Evolutionary conservation across 2,797 vertebrate species (phyloP), one percentile per base, ranked within the genome.

Genomic region (Thunnus albacares): DNA sequence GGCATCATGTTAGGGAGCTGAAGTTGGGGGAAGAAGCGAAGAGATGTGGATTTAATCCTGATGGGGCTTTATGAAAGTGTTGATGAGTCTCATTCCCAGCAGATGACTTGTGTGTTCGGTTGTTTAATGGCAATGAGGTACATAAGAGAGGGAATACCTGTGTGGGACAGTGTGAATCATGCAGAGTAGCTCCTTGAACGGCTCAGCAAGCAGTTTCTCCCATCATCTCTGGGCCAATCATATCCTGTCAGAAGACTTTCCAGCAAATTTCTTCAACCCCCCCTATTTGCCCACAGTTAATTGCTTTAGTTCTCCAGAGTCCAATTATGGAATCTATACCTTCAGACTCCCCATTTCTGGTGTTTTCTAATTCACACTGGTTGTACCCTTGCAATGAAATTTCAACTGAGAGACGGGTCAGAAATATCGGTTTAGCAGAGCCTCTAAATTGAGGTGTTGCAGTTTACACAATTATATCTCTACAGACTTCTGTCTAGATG

Each of bases 291-390:
- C 62, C 10, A 20, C 58, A 82, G 75, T 75, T 87, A 80, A 90
- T 82, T 83, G 53, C 73, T 61, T 86, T 26, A 55, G 22, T 71
- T 87, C 79, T 83, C 80, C 68, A 10, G 68, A 82, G 90, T 72
- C 83, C 79, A 91, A 92, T 90, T 94, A 90, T 70, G 52, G 60
- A 69, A 53, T 84, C 49, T 65, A 56, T 90, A 81, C 73, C 56
- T 77, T 82, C 78, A 83, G 65, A 62, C n/a, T 82, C 17, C 45
- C 45, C 53, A 69, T 88, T 81, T 74, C 53, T 62, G 41, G n/a
- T 67, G 51, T 64, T 77, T 79, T 80, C 59, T 56, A 69, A 76
- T 77, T 84, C 80, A 68, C 53, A 47, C 24, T 56, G 41, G 43
- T 56, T 79, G 26, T 64, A 78, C 71, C 24, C 28, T 77, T 49